Base-by-base conservation (phyloP, 2,888 invertebrate species). In the Azorinus chamasolen region DNA sequence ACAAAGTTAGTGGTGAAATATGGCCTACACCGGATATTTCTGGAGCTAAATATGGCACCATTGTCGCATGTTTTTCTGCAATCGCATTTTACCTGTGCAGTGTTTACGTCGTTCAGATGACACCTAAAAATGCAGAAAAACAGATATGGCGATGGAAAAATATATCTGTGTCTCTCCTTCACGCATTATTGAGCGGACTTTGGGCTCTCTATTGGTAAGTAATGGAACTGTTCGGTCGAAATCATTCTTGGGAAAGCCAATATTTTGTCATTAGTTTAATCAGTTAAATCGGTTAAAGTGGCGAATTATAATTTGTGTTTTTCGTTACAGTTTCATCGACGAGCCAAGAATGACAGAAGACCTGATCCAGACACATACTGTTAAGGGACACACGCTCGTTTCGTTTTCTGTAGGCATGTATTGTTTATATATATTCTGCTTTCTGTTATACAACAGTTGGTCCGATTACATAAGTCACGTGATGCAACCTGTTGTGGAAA, bases 311-410 rank as follows among this genome's bases (percentile, higher is more conserved):
- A 20, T 45, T 20, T 45, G n/a, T 18, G 5, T 45, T 45, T 18
- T 45, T 20, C 45, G 14, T 66, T 80, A 66, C 88, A 94, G 94
- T 84, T 93, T 94, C 77, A 91, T 91, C 77, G 87, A 90, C 77
- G 88, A 91, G 63, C 94, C 94, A 14, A 89, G 91, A 69, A 91
- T 93, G 90, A 91, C 93, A 37, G 93, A 93, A 75, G 93, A 94
- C 83, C 85, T 94, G 37, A 93, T 94, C 24, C 85, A 89, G 48
- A 89, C 90, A 10, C 92, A 92, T 83, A 91, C 91, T 2, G 72
- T 83, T 10, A 86, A 90, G 14, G 91, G 93, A 8, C 93, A 93
- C 70, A 83, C 87, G 16, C 87, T 94, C 18, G 87, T 93, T 8
- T 90, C 93, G 22, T 89, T 93, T 75, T 93, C 94, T 20, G 89